Evolutionary conservation across 2,888 invertebrate genomes (phyloP).

Genomic region (Eristalis tenax): DNA sequence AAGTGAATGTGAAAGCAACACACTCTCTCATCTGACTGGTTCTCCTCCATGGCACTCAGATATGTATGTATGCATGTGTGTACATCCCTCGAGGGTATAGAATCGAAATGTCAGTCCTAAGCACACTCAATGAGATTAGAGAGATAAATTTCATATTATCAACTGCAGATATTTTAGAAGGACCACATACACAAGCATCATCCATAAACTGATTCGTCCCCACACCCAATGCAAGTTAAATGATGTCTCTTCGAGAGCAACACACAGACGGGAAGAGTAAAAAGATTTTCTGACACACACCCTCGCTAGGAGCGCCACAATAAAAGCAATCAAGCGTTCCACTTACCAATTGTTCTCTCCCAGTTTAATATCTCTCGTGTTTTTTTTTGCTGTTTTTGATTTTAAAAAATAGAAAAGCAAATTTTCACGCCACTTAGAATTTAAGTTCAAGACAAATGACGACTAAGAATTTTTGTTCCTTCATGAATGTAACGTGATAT

Average conservation of each 20-base stretch:
- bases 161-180: conserved; percentile 50
- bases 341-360: conserved; percentile 39
- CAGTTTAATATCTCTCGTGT: not conserved
- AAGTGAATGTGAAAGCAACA: conserved; percentile 13
- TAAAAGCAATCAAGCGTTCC: not conserved
- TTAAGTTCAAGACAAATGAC: conserved; percentile 51
- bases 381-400: conserved; percentile 10
- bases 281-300: not conserved
- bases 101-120: conserved; percentile 32
- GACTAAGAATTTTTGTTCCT: conserved; percentile 10
- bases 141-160: conserved; percentile 52
- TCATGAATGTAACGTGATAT: conserved; percentile 7
- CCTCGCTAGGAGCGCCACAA: not conserved
- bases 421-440: conserved; percentile 49
- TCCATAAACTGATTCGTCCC: not conserved
- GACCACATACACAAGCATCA: not conserved
- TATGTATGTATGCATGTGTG: not conserved
- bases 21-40: not conserved
- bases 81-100: not conserved
- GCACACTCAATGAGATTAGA: conserved; percentile 25
- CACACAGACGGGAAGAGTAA: conserved; percentile 14
- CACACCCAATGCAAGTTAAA: conserved; percentile 17
- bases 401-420: conserved; percentile 37
- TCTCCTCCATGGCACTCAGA: not conserved
- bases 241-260: conserved; percentile 12